Evolutionary conservation across 2,888 invertebrate species (phyloP), one percentile per base, ranked within the genome.

Genomic region (Eristalis intricaria): DNA sequence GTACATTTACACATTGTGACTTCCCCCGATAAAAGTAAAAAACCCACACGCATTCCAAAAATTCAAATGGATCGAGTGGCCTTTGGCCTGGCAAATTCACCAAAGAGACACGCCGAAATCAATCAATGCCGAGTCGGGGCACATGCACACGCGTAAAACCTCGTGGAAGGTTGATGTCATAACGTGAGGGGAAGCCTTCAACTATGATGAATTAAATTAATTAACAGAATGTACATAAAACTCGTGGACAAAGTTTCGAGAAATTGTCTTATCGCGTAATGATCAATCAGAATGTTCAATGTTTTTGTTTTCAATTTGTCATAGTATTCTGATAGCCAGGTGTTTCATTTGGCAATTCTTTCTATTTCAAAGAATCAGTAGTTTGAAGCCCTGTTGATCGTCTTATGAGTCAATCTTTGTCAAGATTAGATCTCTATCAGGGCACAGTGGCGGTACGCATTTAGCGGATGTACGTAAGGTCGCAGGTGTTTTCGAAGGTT

Each of bases 201-300:
- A 38, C 60, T 70, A 2, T 70, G 58, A 60, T 60, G 60, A 69
- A 77, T 77, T 63, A 69, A 23, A 32, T 50, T 35, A 77, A 63
- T 69, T 63, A 69, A 29, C 23, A 23, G 7, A 63, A 35, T 35
- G 26, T 10, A n/a, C 19, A 68, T 61, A 23, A 19, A 32, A 60
- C 60, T 26, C 2, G 26, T 26, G n/a, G 29, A 61, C 23, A 38
- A 40, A 13, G 58, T 3, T n/a, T 2, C 23, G 19, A 13, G 3
- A 40, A 40, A 10, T 1, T n/a, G 11, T n/a, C 69, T 69, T 77
- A 77, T 77, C 68, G 61, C 11, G 22, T 32, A 50, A 61, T 61
- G 43, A 22, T n/a, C n/a, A 35, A 77, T 50, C 61, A 76, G 22
- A 50, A 22, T 74, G 75, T 64, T 26, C 8, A 26, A 58, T n/a